phyloP scores from a whole-genome alignment of 2,888 invertebrate genomes.

The Eueremaeus valkanovi region DNA sequence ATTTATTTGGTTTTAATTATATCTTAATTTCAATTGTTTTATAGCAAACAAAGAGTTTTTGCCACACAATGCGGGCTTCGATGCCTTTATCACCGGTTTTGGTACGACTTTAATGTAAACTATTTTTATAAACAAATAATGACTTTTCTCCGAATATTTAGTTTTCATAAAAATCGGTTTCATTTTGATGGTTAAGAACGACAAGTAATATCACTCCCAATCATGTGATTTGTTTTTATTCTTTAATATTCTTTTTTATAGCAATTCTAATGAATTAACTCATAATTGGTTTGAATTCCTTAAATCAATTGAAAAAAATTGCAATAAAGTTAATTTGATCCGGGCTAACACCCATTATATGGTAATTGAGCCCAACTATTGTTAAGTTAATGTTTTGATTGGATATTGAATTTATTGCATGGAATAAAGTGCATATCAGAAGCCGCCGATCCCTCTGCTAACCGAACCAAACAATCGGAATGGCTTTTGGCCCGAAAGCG shows the following conservation, averaged over 20 bases:
- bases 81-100: conserved; percentile 71
- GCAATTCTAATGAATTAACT: not conserved
- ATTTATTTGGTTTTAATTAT: not conserved
- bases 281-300: conserved; percentile 42
- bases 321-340: conserved; percentile 62
- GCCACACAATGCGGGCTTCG: conserved; percentile 75
- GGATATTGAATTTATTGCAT: not conserved
- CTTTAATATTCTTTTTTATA: not conserved
- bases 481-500: conserved; percentile 55
- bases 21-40: not conserved
- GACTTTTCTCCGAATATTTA: conserved; percentile 33
- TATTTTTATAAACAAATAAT: not conserved
- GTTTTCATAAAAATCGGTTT: conserved; percentile 63
- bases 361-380: conserved; percentile 53
- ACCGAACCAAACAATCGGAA: conserved; percentile 58
- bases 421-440: conserved; percentile 55
- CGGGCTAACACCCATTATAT: conserved; percentile 59
- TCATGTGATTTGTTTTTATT: too few species aligned
- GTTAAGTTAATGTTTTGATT: not conserved
- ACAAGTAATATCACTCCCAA: too few species aligned
- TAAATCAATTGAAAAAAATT: conserved; percentile 50
- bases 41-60: not conserved
- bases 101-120: conserved; percentile 51
- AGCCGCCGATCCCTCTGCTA: conserved; percentile 56
- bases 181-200: conserved; percentile 54